Percentiles rank a stretch among this genome's conserved stretches.
Evolutionary conservation across 2,888 invertebrate species (phyloP).

Genomic region (Bhutanitis thaidina): DNA sequence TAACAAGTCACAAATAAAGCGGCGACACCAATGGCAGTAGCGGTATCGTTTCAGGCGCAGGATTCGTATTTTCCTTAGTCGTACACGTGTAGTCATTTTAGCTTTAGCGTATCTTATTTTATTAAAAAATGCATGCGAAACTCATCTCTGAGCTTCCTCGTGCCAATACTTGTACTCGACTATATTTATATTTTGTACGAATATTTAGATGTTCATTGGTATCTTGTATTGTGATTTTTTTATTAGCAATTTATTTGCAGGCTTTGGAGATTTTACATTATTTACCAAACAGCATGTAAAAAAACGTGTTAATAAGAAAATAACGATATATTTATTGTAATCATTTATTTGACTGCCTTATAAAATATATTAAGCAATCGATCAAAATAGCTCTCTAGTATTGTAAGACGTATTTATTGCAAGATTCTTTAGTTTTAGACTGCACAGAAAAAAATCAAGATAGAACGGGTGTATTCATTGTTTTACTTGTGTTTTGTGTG

Average conservation of each 20-base stretch:
- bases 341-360: constrained; percentile 30
- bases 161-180: constrained; percentile 43
- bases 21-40: constrained; percentile 1
- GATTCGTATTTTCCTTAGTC: constrained; percentile 27
- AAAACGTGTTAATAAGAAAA: constrained; percentile 19
- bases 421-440: constrained; percentile 22
- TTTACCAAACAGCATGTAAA: background rate
- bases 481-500: too few relatives aligned
- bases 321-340: constrained; percentile 22
- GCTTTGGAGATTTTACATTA: too few relatives aligned
- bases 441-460: too few relatives aligned
- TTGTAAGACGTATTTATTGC: constrained; percentile 57
- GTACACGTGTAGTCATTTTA: constrained; percentile 65
- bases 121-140: constrained; percentile 30
- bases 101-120: constrained; percentile 52
- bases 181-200: constrained; percentile 20
- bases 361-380: constrained; percentile 25
- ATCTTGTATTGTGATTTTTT: constrained; percentile 23
- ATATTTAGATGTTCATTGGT: constrained; percentile 26
- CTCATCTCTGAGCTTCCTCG: constrained; percentile 43
- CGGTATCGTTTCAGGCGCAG: background rate
- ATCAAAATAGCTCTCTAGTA: constrained; percentile 56
- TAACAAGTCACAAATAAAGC: constrained; percentile 2
- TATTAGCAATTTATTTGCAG: constrained; percentile 4
- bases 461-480: background rate